Evolutionary conservation across 2,113 vertebrate genomes (phyloP).

Genomic region (Mellivora capensis): DNA sequence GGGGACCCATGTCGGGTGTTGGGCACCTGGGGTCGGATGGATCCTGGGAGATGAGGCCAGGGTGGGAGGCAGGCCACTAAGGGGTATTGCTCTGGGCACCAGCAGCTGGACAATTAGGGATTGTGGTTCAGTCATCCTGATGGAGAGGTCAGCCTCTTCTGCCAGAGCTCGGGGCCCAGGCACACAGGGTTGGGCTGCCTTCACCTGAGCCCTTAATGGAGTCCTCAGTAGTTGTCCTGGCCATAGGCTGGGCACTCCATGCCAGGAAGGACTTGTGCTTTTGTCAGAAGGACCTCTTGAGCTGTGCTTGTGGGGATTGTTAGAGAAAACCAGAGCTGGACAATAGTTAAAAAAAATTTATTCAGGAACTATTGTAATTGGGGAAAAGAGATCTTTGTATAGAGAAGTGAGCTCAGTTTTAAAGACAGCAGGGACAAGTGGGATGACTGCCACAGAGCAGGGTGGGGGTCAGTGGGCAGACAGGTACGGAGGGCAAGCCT

Average conservation of each 20-base stretch:
- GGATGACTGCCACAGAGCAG: neutral
- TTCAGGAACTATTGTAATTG: neutral
- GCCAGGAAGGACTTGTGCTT: too few species aligned
- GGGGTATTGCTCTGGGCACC: neutral
- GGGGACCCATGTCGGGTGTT: neutral
- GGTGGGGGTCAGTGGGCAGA: neutral
- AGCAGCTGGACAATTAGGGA: neutral
- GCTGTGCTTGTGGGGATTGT: neutral
- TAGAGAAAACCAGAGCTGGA: neutral
- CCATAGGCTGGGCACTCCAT: accelerated
- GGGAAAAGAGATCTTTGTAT: neutral
- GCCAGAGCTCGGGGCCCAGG: neutral
- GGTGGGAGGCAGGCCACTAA: neutral
- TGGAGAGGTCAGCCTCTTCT: neutral
- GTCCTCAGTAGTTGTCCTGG: neutral
- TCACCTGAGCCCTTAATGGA: neutral
- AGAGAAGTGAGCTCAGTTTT: neutral
- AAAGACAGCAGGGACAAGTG: neutral
- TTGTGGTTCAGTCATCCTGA: neutral
- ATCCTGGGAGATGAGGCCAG: neutral
- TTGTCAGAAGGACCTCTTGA: neutral
- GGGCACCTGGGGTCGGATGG: neutral
- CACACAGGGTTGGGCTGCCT: neutral
- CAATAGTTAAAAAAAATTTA: neutral
- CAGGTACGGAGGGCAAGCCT: neutral